A percentile compares a stretch with the other conserved stretches of the same genome.
phyloP scores from a whole-genome alignment of 2,797 vertebrate species.

The Ctenosaura bakeri region DNA sequence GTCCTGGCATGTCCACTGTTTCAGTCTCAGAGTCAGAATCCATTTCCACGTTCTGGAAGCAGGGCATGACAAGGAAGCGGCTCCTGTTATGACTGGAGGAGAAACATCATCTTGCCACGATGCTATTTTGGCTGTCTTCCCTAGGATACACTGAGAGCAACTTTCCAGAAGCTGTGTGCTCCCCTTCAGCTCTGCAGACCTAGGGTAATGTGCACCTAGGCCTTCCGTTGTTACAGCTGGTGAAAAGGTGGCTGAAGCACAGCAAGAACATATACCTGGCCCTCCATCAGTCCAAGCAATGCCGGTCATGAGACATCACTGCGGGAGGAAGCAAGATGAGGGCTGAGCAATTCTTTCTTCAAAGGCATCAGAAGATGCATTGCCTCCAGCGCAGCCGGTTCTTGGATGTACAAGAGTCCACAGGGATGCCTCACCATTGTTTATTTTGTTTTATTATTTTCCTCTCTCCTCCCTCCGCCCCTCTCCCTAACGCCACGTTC shows the following conservation, averaged over 20 bases:
- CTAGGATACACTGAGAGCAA: no score
- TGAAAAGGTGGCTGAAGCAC: neutral
- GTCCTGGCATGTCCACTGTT: no score
- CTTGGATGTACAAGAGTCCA: neutral
- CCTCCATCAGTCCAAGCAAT: neutral
- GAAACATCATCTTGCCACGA: no score
- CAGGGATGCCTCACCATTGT: constrained; percentile 22
- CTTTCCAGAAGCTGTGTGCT: neutral
- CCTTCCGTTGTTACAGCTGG: no score
- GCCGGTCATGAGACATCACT: neutral
- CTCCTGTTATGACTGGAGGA: no score
- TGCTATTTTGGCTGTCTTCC: no score
- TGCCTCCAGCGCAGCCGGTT: neutral
- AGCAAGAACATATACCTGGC: no score
- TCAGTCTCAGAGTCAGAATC: no score
- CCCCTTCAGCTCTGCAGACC: no score
- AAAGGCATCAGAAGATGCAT: neutral
- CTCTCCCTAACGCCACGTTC: neutral
- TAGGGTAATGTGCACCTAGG: neutral
- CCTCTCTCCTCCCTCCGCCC: neutral
- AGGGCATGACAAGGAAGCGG: no score
- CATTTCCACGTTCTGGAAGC: no score
- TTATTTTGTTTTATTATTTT: constrained; percentile 48
- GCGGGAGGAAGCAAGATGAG: neutral
- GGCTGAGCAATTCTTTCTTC: neutral